phyloP scores from a whole-genome alignment of 2,113 vertebrate species.

The Vidua macroura region DNA sequence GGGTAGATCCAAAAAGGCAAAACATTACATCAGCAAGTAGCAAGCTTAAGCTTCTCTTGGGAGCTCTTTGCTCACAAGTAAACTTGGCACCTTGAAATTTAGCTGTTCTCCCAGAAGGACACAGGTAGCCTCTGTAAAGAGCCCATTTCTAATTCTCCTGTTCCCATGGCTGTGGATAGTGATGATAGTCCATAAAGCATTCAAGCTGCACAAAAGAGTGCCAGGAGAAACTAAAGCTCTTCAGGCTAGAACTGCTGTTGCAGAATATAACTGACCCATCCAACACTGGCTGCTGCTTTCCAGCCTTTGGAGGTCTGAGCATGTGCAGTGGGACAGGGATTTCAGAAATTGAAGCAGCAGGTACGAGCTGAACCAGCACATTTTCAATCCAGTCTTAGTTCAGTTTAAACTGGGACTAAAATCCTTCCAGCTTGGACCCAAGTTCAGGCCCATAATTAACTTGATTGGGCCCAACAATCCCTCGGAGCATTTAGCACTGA shows the following conservation, averaged over 20 bases:
- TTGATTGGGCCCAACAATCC: not conserved
- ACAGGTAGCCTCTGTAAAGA: not conserved
- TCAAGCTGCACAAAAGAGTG: not conserved
- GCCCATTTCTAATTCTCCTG: not conserved
- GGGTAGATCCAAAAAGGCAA: not conserved
- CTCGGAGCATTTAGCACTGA: not conserved
- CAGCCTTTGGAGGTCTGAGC: not conserved
- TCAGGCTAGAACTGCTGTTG: not conserved
- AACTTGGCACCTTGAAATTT: not conserved
- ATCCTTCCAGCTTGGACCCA: not conserved
- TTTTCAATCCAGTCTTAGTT: not conserved
- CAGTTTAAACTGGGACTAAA: not conserved
- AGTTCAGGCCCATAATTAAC: not conserved
- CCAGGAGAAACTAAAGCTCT: constrained; percentile 7
- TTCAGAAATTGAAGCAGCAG: constrained; percentile 10
- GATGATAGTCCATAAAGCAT: not conserved
- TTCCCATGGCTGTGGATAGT: not conserved
- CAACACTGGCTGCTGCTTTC: not conserved
- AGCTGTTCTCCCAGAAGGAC: not conserved
- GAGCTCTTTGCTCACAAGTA: not conserved
- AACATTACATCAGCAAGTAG: not conserved
- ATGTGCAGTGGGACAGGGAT: not conserved
- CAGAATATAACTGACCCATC: not conserved
- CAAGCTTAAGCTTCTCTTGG: not conserved
- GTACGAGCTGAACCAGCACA: not conserved